Evolutionary conservation across 2,797 vertebrate species (phyloP).

Genomic region (Gila robusta): DNA sequence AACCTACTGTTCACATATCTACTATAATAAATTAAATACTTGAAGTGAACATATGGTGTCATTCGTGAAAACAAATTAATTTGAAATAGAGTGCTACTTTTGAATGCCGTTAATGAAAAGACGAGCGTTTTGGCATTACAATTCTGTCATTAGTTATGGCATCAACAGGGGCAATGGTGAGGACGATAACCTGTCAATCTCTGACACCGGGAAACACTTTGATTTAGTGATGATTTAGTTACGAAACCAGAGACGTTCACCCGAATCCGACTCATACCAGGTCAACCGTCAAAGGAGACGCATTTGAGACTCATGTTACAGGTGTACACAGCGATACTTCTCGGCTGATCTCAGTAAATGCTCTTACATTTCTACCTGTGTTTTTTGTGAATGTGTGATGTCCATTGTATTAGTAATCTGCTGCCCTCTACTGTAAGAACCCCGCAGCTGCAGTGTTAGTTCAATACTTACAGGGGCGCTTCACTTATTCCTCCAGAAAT

Average conservation of each 20-base stretch:
- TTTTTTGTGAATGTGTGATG: neutral
- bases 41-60: too few species aligned
- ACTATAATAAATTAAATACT: too few species aligned
- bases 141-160: neutral
- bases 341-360: neutral
- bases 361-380: neutral
- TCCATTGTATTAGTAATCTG: too few species aligned
- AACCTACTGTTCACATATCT: too few species aligned
- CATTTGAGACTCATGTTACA: neutral
- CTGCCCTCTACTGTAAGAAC: too few species aligned
- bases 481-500: neutral
- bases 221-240: neutral
- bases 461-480: neutral
- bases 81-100: neutral
- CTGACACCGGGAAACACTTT: neutral
- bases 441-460: too few species aligned
- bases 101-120: neutral
- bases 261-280: neutral
- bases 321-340: too few species aligned
- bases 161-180: too few species aligned
- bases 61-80: neutral
- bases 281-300: neutral
- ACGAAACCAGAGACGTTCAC: neutral
- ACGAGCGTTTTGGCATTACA: neutral
- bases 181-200: neutral